Evolutionary conservation across 2,888 invertebrate genomes (phyloP).

Genomic region (Slavum lentiscoides): DNA sequence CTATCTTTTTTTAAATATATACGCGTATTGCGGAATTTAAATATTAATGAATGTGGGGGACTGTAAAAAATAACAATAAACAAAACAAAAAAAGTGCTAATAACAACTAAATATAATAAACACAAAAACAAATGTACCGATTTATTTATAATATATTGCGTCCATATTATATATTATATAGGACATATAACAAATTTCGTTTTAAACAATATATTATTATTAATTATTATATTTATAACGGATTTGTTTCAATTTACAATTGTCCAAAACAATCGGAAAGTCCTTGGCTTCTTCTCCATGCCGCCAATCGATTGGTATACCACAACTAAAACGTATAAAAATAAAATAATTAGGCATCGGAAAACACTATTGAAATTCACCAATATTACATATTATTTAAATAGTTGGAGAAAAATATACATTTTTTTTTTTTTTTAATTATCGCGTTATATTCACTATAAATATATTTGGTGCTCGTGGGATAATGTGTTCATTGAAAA

Average conservation of each 20-base stretch:
- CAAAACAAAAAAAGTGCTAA: constrained; percentile 31
- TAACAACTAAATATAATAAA: constrained; percentile 26
- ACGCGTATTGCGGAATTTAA: neutral
- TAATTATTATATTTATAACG: neutral
- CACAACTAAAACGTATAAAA: constrained; percentile 53
- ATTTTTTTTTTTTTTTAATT: too few relatives aligned
- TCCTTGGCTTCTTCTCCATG: constrained; percentile 56
- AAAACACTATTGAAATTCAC: neutral
- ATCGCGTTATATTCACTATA: too few relatives aligned
- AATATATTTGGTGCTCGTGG: too few relatives aligned
- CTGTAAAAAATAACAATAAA: constrained; percentile 6
- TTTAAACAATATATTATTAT: constrained; percentile 18
- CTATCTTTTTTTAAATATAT: neutral
- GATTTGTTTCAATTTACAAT: constrained; percentile 43
- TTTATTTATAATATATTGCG: constrained; percentile 8
- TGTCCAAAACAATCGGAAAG: constrained; percentile 56
- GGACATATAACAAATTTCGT: constrained; percentile 9
- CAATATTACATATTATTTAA: neutral
- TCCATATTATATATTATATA: neutral
- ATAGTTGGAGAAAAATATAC: neutral
- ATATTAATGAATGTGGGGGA: neutral
- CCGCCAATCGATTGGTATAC: constrained; percentile 56
- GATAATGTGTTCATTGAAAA: too few relatives aligned
- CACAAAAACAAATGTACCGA: constrained; percentile 17
- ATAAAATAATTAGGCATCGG: neutral